Conservation (phyloP, 2,888 invertebrate genomes). For the Macrophya alboannulata region DNA sequence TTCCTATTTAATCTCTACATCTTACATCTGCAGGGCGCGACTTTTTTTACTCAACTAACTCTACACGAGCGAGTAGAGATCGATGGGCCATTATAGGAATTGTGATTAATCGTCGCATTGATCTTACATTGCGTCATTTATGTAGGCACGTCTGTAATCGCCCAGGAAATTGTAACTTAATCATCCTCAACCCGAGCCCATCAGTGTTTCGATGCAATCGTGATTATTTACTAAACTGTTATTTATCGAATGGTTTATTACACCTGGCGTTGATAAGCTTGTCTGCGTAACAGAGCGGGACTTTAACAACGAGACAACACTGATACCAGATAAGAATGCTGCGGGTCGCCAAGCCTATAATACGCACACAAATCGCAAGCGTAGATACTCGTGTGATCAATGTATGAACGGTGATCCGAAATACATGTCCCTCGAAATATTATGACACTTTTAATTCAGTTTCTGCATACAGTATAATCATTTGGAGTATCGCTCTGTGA, state of each 20-base stretch:
- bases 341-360: neutral
- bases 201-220: constrained; percentile 26
- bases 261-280: constrained; percentile 31
- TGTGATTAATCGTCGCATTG: constrained; percentile 37
- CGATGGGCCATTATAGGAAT: constrained; percentile 30
- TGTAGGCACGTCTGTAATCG: constrained; percentile 12
- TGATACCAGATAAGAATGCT: neutral
- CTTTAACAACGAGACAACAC: neutral
- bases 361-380: neutral
- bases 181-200: constrained; percentile 7
- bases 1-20: constrained; percentile 16
- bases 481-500: neutral
- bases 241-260: constrained; percentile 38
- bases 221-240: constrained; percentile 36
- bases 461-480: too few relatives aligned
- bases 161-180: constrained; percentile 40
- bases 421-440: neutral
- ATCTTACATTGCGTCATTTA: constrained; percentile 39
- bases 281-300: neutral
- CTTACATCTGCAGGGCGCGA: neutral
- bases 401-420: neutral
- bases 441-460: neutral
- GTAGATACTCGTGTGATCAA: neutral
- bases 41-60: constrained; percentile 20
- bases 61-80: constrained; percentile 1